Base-by-base conservation (phyloP, 2,888 invertebrate genomes). In the Aethes cnicana region DNA sequence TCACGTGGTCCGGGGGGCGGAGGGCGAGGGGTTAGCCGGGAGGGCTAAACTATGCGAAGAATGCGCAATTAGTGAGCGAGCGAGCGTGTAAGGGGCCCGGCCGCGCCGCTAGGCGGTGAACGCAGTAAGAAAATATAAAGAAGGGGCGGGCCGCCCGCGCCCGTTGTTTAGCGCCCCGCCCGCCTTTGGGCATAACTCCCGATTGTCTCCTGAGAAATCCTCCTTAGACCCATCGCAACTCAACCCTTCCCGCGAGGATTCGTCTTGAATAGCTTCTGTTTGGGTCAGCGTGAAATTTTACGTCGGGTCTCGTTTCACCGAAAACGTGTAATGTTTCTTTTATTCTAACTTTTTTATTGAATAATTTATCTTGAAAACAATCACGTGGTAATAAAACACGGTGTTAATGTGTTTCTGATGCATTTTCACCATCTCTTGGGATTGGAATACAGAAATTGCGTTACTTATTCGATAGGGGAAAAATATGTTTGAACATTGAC, bases 1-100 rank as follows among this genome's bases (percentile, higher is more conserved):
- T 88, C 86, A 88, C 84, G 85, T 87, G 88, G 85, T 88, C 86
- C 84, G 82, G 85, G 84, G 79, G 61, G 83, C 74, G 86, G 83
- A 73, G 74, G 82, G 85, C 82, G 88, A 80, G 84, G 91, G 90
- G 90, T 78, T 77, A 87, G 91, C 85, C 87, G 86, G 91, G 92
- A 92, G 93, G 92, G 92, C 93, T 94, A 95, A 96, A 96, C 95
- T 96, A 96, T 96, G 95, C 95, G 94, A 96, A 95, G 96, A 96
- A 96, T 96, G 95, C 95, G 95, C 95, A 96, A 96, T 96, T 96
- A 96, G 95, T 95, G 95, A 94, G 92, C 93, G 93, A 92, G 92
- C 93, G 92, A 91, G 92, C 91, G 90, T 90, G 90, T 90, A 90
- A 84, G 90, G 87, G 88, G 92, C 91, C 91, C 91, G 89, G 90